Base-by-base conservation (phyloP, 2,797 vertebrate genomes). In the Hemibagrus guttatus region DNA sequence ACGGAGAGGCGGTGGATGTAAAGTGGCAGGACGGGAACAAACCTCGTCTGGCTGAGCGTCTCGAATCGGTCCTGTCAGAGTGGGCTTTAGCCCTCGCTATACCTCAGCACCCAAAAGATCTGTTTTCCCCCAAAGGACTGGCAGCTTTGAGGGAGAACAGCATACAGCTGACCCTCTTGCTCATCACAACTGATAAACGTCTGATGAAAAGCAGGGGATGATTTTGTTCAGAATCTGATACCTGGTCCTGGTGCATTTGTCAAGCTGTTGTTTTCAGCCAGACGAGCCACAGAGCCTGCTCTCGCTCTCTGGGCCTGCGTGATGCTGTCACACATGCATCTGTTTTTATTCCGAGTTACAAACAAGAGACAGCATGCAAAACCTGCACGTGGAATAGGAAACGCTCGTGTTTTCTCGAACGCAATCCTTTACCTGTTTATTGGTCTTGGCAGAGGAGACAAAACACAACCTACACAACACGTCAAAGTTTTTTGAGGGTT, bases 11-110 rank as follows among this genome's bases (percentile, higher is more conserved):
- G 91, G 93, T 93, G 94, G 94, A 95, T 95, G 94, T 95, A 95
- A 96, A 95, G 94, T 95, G 95, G 95, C 95, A 96, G 95, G 94
- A 95, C 93, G 94, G 95, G 95, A 95, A 94, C 94, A 94, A 94
- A 95, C 95, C 94, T 92, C 93, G 94, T 95, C 94, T 93, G 90
- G 91, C 91, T 90, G 94, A 91, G 80, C 93, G 89, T 90, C 87
- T 91, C 90, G 87, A 95, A 94, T 92, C 39, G 87, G 90, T 83
- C 92, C 93, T 95, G 95, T 95, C 95, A 95, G 93, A 92, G 88
- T 91, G 83, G 90, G 93, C 93, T 93, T 94, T 93, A 94, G 74
- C 81, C 75, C 76, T 75, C 16, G 93, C 94, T 93, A 94, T 93
- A 59, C 93, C 94, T 91, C 92, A 92, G 93, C 76, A 81, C 64